Percentiles rank a stretch among this genome's conserved stretches.
These are phyloP conservation scores for human (Homo sapiens) DNA, from an alignment of 2,113 vertebrate genomes.

Conservation along the genomic window GRCh38 chr14:78887501-78888000, in stretches of 20 bases:
- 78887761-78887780: neutral
- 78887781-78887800: neutral
- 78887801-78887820: neutral
- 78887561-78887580: neutral
- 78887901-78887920: neutral
- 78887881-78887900: neutral
- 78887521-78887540: neutral
- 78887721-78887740: neutral
- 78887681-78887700: neutral
- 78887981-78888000: neutral
- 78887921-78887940: rapidly evolving
- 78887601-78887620: neutral
- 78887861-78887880: rapidly evolving
- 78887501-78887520: neutral
- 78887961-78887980: neutral
- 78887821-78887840: neutral
- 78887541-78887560: neutral
- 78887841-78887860: neutral
- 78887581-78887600: neutral
- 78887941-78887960: neutral
- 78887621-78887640: neutral
- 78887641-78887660: neutral
- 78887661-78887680: neutral
- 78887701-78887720: neutral
- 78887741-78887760: neutral